Evolutionary conservation across 2,888 invertebrate species (phyloP), one percentile per base, ranked within the genome.

Genomic region (Cheilosia impressa): DNA sequence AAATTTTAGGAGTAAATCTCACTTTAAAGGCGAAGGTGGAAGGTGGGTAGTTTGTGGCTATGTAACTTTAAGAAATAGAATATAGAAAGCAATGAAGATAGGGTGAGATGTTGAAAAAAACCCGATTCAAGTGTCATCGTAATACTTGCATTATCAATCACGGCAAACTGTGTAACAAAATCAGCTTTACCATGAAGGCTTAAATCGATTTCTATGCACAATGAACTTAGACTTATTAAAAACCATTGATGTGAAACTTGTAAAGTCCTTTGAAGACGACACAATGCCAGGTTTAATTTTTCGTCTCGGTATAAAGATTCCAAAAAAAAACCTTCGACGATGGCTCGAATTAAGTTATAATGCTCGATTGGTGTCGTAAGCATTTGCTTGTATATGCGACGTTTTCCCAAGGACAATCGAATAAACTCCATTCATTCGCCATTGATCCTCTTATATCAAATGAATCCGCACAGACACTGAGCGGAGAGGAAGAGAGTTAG

Each of bases 391-490:
- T 53, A 57, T 41, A 50, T 81, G 69, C 69, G 69, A 65, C 62
- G 19, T 63, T 57, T 47, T 69, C 34, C 68, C 31, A 75, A 79
- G 73, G 75, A 79, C 79, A 75, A 79, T 75, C 83, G 47, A 79
- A 69, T 79, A 75, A 84, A 75, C 57, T 75, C 55, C 47, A 73
- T 62, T 41, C 66, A 66, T 71, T 71, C 55, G 71, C 76, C 65
- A 75, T 84, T 80, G 79, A 84, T 79, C 84, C 84, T 55, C 76
- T 84, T 79, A 71, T 41, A 47, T 65, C 57, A 66, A 55, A 47
- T 69, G 47, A 71, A 62, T 66, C 50, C 53, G 43, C 66, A 55
- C 66, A 76, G 27, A 71, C 73, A 55, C 31, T 41, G 27, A 57
- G 24, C 4, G 19, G 10, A 10, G 10, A 3, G 34, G 34, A 2